phyloP scores from a whole-genome alignment of 2,113 vertebrate species.

The Psilopogon haemacephalus region DNA sequence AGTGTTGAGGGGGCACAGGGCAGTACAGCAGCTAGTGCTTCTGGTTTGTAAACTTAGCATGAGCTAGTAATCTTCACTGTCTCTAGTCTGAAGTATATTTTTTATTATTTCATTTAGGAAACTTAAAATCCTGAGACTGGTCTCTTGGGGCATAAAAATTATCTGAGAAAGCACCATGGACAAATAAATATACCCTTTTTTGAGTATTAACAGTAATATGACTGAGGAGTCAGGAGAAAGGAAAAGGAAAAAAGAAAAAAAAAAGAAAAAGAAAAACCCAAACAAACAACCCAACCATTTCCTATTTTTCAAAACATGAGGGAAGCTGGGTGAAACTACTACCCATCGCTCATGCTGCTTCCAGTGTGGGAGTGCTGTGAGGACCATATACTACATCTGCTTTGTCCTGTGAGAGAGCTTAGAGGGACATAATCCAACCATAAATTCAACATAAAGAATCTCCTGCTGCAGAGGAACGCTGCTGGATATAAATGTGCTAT shows the following conservation, averaged over 20 bases:
- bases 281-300: neutral
- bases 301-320: constrained; percentile 18
- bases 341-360: neutral
- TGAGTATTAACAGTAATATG: neutral
- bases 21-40: neutral
- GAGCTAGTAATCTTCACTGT: neutral
- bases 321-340: neutral
- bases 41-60: neutral
- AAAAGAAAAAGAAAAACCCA: neutral
- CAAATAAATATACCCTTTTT: neutral
- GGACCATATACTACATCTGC: constrained; percentile 11
- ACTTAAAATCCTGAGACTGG: neutral
- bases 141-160: neutral
- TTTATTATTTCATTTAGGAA: neutral
- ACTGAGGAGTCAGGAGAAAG: neutral
- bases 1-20: neutral
- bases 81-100: neutral
- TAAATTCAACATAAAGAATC: constrained; percentile 34
- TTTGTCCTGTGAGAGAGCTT: constrained; percentile 11
- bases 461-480: neutral
- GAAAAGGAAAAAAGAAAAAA: neutral
- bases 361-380: neutral
- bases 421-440: neutral
- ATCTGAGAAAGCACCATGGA: neutral
- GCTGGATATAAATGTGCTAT: constrained; percentile 21